Evolutionary conservation across 2,797 vertebrate genomes (phyloP), one percentile per base, ranked within the genome.

Genomic region (Eulemur coronatus): DNA sequence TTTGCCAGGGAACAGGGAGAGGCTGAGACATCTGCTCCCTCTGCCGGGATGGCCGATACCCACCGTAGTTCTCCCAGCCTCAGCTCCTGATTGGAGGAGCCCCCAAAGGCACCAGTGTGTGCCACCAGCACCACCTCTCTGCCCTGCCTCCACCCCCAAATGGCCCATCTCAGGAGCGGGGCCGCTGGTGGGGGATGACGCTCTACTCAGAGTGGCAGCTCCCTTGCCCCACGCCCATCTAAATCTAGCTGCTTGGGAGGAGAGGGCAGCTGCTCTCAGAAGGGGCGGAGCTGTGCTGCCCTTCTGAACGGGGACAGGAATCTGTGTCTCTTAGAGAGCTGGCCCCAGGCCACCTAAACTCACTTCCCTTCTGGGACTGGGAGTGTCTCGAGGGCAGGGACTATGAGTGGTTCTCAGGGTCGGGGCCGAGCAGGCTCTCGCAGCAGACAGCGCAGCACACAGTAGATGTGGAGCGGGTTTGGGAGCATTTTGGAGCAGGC

Each of bases 11-110:
- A 96, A 84, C 92, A 50, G 72, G 59, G 81, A 59, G 84, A 90
- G 75, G 84, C 93, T 94, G 96, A 61, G 97, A 69, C 93, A 90
- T 87, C 95, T 96, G 96, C 84, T 96, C 89, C 88, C 72, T 89
- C 87, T 87, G 63, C 63, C 2, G 8, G 72, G 59, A 22, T 48
- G 80, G 73, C 91, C 14, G 2, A 46, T 33, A 24, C 55, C 91
- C 75, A 63, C 50, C 61, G 17, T 0, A 38, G 52, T 24, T 26
- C n/a, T 41, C 48, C 46, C 4, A 20, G 65, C 46, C 61, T 92
- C 9, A 4, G 17, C 5, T 5, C 11, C 57, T 28, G 35, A 13
- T 1, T n/a, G 38, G n/a, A 67, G 30, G 33, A 22, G 4, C 8
- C 55, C 14, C 26, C 55, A 22, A 17, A 80, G 41, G 1, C 6